Evolutionary conservation across 1,140 invertebrate species (phyloP), one percentile per base, ranked within the genome.

Genomic region (Heliconius hewitsoni): DNA sequence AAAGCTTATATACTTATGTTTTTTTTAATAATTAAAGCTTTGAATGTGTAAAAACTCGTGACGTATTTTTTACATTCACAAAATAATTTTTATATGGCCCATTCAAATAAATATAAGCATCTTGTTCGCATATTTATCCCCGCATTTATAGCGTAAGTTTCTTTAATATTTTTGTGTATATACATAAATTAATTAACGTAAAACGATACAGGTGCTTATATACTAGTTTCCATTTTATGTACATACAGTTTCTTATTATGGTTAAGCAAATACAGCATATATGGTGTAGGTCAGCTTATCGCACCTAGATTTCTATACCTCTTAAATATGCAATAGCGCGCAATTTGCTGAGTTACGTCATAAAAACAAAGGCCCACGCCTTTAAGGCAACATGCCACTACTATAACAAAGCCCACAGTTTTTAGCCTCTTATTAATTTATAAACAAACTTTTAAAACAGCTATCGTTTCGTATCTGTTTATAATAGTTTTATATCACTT

Each of bases 291-390:
- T 74, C 46, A 71, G 79, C 73, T 76, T 80, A 73, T 80, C 71
- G 71, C n/a, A 42, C 23, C 74, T 73, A 27, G 70, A 71, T 79
- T 71, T 73, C 79, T 76, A 73, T 55, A 66, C 74, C 71, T 79
- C 73, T 70, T 73, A 79, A 76, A 78, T 78, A 79, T 79, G 81
- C 81, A 82, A 82, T 82, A 71, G 77, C 77, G 73, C 77, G 79
- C 79, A 80, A 80, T 80, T 82, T 55, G 77, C 70, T 75, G 66
- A 23, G 76, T 82, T 82, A 76, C 77, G 81, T 82, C 81, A 82
- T 76, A 55, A 76, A 80, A 80, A 80, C 74, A 80, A 79, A 80
- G 77, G 81, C 74, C 77, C 77, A 79, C 77, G 73, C 81, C 81
- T 79, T 75, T 66, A 66, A 66, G 23, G 27, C 60, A 66, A 18